phyloP scores from a whole-genome alignment of 2,113 vertebrate genomes.

The Clarias macrocephalus region DNA sequence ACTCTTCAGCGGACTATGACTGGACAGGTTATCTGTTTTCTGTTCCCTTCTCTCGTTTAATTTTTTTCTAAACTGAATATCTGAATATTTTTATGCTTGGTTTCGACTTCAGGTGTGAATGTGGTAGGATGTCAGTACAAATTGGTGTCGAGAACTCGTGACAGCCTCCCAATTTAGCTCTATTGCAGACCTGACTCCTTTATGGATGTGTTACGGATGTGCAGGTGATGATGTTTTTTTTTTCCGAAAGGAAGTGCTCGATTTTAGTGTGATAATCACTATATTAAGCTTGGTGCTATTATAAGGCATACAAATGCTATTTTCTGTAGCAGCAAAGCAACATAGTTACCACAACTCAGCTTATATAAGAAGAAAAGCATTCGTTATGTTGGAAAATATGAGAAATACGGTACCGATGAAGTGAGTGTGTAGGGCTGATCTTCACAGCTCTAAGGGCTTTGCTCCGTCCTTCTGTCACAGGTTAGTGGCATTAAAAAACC shows the following conservation, averaged over 20 bases:
- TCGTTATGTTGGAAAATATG: neutral
- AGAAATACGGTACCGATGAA: neutral
- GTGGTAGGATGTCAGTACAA: neutral
- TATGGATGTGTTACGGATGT: neutral
- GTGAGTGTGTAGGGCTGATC: neutral
- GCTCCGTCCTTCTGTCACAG: constrained; percentile 25
- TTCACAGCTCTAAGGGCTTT: neutral
- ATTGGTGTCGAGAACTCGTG: neutral
- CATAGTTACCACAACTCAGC: neutral
- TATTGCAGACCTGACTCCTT: neutral
- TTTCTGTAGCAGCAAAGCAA: neutral
- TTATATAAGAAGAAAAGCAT: constrained; percentile 1
- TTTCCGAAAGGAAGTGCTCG: neutral
- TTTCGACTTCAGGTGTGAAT: neutral
- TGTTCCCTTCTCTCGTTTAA: neutral
- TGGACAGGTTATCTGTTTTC: neutral
- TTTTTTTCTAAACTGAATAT: neutral
- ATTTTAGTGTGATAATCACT: neutral
- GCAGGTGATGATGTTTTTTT: neutral
- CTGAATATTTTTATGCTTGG: neutral
- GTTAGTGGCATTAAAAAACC: constrained; percentile 43
- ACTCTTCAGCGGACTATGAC: neutral
- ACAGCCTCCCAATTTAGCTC: neutral
- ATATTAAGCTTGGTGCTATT: neutral
- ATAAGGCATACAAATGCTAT: neutral